These are phyloP conservation scores for Mycetomoellerius zeteki DNA, from an alignment of 1,140 invertebrate species.

Conservation along the genomic window DNA sequence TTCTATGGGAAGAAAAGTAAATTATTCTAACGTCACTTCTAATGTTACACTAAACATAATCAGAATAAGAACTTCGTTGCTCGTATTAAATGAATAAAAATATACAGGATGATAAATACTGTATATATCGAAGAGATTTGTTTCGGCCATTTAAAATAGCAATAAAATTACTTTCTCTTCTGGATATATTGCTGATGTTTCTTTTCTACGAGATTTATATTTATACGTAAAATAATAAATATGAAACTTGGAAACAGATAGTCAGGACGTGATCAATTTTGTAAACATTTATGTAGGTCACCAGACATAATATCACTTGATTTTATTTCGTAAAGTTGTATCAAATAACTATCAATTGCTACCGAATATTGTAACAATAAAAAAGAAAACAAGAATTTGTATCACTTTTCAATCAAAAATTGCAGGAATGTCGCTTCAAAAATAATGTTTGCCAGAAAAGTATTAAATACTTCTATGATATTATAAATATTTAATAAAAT, in stretches of 20 bases:
- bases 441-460: background rate
- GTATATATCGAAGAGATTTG: background rate
- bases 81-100: background rate
- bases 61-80: background rate
- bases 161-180: background rate
- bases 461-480: background rate
- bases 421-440: background rate
- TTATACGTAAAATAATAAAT: slow-evolving; percentile 1
- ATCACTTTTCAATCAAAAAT: background rate
- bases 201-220: background rate
- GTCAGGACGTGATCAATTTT: background rate
- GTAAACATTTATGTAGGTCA: slow-evolving; percentile 29
- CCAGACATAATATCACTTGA: slow-evolving; percentile 20
- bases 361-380: background rate
- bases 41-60: background rate
- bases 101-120: background rate
- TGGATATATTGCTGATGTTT: background rate
- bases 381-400: background rate
- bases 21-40: background rate
- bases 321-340: slow-evolving; percentile 5
- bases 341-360: background rate
- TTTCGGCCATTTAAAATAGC: background rate
- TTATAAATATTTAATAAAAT: background rate
- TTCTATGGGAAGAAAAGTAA: background rate
- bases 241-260: background rate